phyloP scores from a whole-genome alignment of 1,140 invertebrate genomes.

The Augochlora pura region DNA sequence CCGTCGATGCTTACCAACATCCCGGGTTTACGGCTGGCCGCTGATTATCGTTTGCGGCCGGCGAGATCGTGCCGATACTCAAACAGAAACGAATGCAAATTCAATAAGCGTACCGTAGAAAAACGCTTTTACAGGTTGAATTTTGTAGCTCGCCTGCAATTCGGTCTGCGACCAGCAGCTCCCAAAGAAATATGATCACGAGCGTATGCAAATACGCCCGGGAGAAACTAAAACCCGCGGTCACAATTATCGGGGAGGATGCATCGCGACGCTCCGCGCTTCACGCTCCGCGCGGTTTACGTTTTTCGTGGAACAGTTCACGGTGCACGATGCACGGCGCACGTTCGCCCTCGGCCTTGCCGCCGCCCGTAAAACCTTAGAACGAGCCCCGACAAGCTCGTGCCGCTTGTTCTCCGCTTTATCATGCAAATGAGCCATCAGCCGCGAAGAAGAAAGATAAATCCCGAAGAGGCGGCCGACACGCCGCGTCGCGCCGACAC shows the following conservation, averaged over 20 bases:
- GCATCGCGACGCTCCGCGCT: constrained; percentile 38
- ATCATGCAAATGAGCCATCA: constrained; percentile 55
- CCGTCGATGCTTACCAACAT: too few relatives aligned
- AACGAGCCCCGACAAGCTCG: constrained; percentile 14
- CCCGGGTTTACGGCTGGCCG: too few relatives aligned
- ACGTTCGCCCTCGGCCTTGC: not conserved
- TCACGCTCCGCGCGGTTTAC: too few relatives aligned
- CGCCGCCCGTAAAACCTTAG: constrained; percentile 30
- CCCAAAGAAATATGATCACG: constrained; percentile 16
- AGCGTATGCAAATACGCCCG: constrained; percentile 37
- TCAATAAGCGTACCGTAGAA: too few relatives aligned
- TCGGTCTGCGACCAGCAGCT: not conserved
- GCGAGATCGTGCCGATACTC: too few relatives aligned
- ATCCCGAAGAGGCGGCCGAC: constrained; percentile 42
- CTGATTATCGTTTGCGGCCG: too few relatives aligned
- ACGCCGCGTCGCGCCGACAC: not conserved
- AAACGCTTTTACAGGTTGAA: too few relatives aligned
- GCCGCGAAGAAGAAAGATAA: constrained; percentile 54
- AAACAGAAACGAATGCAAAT: too few relatives aligned
- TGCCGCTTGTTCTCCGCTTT: constrained; percentile 25
- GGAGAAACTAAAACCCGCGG: constrained; percentile 34
- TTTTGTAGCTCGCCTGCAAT: too few relatives aligned
- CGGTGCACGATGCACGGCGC: too few relatives aligned
- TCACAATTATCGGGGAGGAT: constrained; percentile 43
- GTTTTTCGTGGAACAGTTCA: not conserved